These are phyloP conservation scores for Lophius americanus DNA, from an alignment of 2,797 vertebrate species.

Conservation along the genomic window DNA sequence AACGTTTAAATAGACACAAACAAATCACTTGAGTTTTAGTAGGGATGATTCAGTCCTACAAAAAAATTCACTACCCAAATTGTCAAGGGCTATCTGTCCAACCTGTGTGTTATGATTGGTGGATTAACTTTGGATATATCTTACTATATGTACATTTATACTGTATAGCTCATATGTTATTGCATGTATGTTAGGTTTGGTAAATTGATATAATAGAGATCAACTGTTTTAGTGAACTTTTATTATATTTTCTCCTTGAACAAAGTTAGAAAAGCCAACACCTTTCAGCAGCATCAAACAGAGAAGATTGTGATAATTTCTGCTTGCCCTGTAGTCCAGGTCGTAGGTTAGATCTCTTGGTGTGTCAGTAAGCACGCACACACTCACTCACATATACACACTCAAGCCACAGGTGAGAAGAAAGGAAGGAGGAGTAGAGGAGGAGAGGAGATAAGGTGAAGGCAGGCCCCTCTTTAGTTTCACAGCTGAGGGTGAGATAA, in stretches of 20 bases:
- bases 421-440: constrained; percentile 47
- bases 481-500: constrained; percentile 80
- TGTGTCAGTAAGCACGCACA: constrained; percentile 54
- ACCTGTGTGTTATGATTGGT: too few relatives aligned
- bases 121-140: too few relatives aligned
- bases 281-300: constrained; percentile 70
- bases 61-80: too few relatives aligned
- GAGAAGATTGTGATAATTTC: constrained; percentile 78
- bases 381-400: constrained; percentile 20
- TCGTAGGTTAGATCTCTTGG: constrained; percentile 71
- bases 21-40: too few relatives aligned
- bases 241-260: constrained; percentile 76
- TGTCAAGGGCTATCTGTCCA: too few relatives aligned
- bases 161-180: neutral
- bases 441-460: constrained; percentile 65
- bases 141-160: too few relatives aligned
- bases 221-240: neutral
- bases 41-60: too few relatives aligned
- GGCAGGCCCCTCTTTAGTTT: constrained; percentile 84
- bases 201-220: neutral
- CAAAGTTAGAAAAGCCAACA: constrained; percentile 78
- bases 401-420: constrained; percentile 59
- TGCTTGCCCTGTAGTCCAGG: constrained; percentile 61
- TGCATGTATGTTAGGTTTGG: neutral
- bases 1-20: too few relatives aligned